phyloP scores from a whole-genome alignment of 2,797 vertebrate genomes.

The Eurystomus glaucurus region DNA sequence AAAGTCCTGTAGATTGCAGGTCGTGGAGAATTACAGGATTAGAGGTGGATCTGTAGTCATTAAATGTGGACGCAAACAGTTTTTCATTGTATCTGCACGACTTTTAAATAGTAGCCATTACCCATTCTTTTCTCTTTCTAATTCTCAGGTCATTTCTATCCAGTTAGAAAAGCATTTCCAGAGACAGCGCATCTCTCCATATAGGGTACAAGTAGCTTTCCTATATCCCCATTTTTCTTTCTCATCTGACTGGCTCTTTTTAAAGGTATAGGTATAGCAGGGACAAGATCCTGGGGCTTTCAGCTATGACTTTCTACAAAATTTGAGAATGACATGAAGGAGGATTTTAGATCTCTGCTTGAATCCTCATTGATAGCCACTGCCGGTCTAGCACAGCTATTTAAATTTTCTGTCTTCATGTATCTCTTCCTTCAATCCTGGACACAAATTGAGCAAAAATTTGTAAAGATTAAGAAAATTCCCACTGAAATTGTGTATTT shows the following conservation, averaged over 20 bases:
- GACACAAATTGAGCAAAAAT: background rate
- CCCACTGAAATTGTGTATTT: background rate
- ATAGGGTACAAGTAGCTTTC: background rate
- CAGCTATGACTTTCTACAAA: background rate
- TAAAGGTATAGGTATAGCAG: accelerated
- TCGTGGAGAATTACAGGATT: background rate
- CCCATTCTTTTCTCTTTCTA: background rate
- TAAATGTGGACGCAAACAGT: background rate
- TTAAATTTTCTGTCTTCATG: background rate
- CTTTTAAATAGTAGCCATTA: background rate
- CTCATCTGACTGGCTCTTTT: background rate
- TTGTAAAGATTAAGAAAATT: background rate
- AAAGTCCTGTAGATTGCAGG: background rate
- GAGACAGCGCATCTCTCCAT: background rate
- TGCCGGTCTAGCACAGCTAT: background rate
- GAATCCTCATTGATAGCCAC: background rate
- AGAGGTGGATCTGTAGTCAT: background rate
- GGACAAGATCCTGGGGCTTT: background rate
- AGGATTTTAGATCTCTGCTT: background rate
- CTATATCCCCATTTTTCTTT: background rate
- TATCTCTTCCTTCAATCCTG: background rate
- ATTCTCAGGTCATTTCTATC: background rate
- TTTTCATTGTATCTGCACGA: background rate
- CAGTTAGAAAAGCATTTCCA: background rate
- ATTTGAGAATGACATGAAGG: background rate